A percentile compares a stretch with the other conserved stretches of the same genome.
phyloP scores from a whole-genome alignment of 2,797 vertebrate species.

The Sebastes taczanowskii region DNA sequence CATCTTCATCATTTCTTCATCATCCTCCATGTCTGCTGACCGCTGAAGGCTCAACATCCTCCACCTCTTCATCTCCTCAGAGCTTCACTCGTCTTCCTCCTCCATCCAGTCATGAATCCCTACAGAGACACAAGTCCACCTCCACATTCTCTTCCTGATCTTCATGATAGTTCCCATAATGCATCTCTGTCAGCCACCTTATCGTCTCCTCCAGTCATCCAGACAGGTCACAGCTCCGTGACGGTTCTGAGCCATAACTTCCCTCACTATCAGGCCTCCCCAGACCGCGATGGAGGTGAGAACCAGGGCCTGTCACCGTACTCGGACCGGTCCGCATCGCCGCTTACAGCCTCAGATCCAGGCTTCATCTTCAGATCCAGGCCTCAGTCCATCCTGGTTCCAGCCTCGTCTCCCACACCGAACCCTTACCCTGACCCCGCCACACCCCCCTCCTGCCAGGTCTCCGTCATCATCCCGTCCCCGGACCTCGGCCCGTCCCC shows the following conservation, averaged over 20 bases:
- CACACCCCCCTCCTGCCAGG: neutral
- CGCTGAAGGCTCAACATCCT: neutral
- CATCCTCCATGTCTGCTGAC: neutral
- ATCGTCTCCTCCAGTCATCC: neutral
- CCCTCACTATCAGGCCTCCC: neutral
- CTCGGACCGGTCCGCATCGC: neutral
- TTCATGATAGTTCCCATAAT: neutral
- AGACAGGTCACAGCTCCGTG: constrained; percentile 2
- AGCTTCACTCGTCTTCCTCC: neutral
- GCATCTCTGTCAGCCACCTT: neutral
- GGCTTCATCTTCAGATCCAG: neutral
- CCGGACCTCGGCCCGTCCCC: constrained; percentile 30
- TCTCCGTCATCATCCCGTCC: constrained; percentile 30
- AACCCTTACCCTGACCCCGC: neutral
- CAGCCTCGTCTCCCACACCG: neutral
- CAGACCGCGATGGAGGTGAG: neutral
- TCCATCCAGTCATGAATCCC: constrained; percentile 50
- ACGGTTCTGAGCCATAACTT: fast-evolving
- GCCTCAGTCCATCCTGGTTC: neutral
- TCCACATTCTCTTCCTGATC: neutral
- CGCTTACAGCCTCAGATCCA: neutral
- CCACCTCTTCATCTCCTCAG: neutral
- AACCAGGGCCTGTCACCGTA: fast-evolving
- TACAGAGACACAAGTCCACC: neutral
- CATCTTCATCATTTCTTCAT: neutral